Conservation (phyloP, 1,140 invertebrate species). For the Trichonephila clavipes region DNA sequence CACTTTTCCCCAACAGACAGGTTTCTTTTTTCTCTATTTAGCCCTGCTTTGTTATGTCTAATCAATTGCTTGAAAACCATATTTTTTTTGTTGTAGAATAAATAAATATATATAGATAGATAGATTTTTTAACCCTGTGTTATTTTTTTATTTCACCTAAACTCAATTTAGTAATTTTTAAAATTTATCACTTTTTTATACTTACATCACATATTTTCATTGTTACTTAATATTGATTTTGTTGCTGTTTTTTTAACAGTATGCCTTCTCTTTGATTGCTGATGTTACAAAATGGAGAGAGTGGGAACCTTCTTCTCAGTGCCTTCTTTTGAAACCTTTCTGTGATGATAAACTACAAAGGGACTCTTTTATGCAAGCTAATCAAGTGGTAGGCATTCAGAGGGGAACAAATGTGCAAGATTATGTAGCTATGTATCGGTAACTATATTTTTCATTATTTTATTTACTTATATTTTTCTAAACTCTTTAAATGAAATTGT, state of each 20-base stretch:
- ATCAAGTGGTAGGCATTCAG: constrained; percentile 53
- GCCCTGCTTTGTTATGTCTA: no score
- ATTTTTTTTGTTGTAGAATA: neutral
- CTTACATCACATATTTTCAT: neutral
- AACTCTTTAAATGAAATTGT: neutral
- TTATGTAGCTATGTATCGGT: constrained; percentile 45
- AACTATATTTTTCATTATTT: neutral
- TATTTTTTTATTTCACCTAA: no score
- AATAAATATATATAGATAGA: no score
- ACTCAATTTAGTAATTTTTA: no score
- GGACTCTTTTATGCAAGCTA: constrained; percentile 58
- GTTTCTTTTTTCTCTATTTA: no score
- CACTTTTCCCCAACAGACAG: no score
- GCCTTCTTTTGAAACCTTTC: neutral
- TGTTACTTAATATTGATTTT: neutral
- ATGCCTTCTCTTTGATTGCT: constrained; percentile 62
- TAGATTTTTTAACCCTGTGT: neutral
- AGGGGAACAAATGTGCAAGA: constrained; percentile 55
- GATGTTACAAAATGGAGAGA: constrained; percentile 56
- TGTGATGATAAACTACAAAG: neutral
- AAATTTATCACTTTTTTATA: no score
- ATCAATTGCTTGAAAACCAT: no score
- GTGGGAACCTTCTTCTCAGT: constrained; percentile 35
- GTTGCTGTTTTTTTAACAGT: neutral
- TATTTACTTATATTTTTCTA: neutral